Conservation (phyloP, 2,888 invertebrate genomes). For the Volucella inanis region DNA sequence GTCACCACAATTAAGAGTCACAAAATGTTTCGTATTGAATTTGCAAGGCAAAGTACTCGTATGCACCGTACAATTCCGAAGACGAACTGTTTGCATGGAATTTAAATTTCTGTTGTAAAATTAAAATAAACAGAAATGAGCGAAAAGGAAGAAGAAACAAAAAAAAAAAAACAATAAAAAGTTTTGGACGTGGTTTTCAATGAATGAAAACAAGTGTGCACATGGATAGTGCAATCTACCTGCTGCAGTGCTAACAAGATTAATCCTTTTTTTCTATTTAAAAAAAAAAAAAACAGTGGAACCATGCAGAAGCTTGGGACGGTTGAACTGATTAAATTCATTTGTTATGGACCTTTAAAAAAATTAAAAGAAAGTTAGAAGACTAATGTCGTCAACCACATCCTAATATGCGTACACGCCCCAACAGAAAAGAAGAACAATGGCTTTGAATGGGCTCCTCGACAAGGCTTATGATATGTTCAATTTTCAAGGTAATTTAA, state of each 20-base stretch:
- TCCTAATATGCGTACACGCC: no score
- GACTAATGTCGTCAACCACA: no score
- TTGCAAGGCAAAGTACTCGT: conserved; percentile 10
- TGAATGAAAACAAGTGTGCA: not conserved
- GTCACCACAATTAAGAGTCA: not conserved
- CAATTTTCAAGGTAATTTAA: no score
- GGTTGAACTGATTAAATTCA: no score
- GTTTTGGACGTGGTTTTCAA: not conserved
- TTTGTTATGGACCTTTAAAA: no score
- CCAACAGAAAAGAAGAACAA: no score
- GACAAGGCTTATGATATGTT: no score
- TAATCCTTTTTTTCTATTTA: conserved; percentile 22
- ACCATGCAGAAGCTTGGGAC: no score
- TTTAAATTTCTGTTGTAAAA: conserved; percentile 1
- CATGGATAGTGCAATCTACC: conserved; percentile 5
- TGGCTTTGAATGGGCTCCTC: no score
- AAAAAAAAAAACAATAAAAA: no score
- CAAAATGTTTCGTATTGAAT: conserved; percentile 38
- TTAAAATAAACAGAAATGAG: not conserved
- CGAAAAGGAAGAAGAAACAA: not conserved
- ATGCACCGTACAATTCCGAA: no score
- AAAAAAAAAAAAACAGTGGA: conserved; percentile 8
- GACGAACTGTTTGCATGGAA: not conserved
- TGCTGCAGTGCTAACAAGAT: conserved; percentile 33
- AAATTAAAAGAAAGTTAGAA: no score